A percentile compares a stretch with the other conserved stretches of the same genome.
phyloP scores from a whole-genome alignment of 23 tunicate species.

The Styela clava region DNA sequence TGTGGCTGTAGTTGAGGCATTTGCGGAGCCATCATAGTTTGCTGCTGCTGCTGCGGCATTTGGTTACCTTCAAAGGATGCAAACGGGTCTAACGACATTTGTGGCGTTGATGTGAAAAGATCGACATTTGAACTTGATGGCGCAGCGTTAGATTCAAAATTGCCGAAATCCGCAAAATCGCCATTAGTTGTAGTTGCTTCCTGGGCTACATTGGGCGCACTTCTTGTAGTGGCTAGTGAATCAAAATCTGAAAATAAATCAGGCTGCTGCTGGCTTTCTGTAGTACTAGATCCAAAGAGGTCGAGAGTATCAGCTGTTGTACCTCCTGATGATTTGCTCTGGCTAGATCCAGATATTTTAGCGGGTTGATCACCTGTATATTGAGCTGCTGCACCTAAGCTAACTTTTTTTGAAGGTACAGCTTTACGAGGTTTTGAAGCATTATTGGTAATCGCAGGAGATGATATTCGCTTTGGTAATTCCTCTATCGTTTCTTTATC shows the following conservation, averaged over 20 bases:
- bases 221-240: constrained; percentile 10
- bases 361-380: constrained; percentile 64
- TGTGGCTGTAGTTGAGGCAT: not conserved
- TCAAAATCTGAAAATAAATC: constrained; percentile 25
- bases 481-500: constrained; percentile 47
- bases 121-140: constrained; percentile 3
- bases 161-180: constrained; percentile 24
- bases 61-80: not conserved
- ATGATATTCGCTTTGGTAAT: constrained; percentile 18
- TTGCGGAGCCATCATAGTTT: not conserved
- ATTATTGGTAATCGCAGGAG: constrained; percentile 20
- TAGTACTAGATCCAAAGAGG: constrained; percentile 62
- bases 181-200: not conserved
- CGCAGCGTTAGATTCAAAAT: not conserved
- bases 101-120: not conserved
- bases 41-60: not conserved
- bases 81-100: not conserved
- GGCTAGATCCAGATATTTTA: constrained; percentile 2
- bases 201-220: not conserved
- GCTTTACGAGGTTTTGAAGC: constrained; percentile 2
- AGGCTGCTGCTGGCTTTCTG: not conserved
- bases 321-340: not conserved
- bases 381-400: constrained; percentile 79
- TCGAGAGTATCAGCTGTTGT: constrained; percentile 37
- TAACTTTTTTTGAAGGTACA: constrained; percentile 40